Base-by-base conservation (phyloP, 2,888 invertebrate genomes). In the Chymomyza procnemis region DNA sequence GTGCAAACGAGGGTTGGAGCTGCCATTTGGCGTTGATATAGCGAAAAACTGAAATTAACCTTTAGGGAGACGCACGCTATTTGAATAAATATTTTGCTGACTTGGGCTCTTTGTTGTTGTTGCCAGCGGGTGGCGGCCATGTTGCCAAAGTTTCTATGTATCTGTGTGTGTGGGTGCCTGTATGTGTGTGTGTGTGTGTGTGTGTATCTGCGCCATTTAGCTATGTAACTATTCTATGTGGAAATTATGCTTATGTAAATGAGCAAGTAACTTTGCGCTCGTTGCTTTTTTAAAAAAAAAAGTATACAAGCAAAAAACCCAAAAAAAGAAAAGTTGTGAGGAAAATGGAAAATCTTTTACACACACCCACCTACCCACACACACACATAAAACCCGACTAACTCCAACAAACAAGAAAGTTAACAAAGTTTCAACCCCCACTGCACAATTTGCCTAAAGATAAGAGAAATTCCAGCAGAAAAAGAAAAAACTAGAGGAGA, bases 31-130 rank as follows among this genome's bases (percentile, higher is more conserved):
- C 66, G 55, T 76, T 61, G 69, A 64, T 76, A 70, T 64, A 65
- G 67, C 80, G 68, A 79, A 81, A 69, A 81, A 69, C 74, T 80
- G 80, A 89, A 89, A 88, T 89, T 88, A 89, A 89, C 89, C 85
- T 86, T 85, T 78, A 69, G 82, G 79, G 78, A 81, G 79, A 63
- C 69, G 76, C 73, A 86, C 81, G 85, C 85, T 80, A 89, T 89
- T 89, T 88, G 85, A 89, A 89, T 88, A 89, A 87, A 89, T 88
- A 88, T 88, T 88, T 79, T 88, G 87, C 88, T 88, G 84, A 85
- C 88, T 84, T 81, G 73, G 76, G 76, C 69, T 41, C 21, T 58
- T 22, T 41, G 55, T 66, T 72, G 63, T 47, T 19, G 26, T 30
- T 19, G 16, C 9, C 48, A 26, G 18, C 16, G 60, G 19, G 50